Conservation (phyloP, 2,113 vertebrate genomes). For the Sigmodon hispidus region DNA sequence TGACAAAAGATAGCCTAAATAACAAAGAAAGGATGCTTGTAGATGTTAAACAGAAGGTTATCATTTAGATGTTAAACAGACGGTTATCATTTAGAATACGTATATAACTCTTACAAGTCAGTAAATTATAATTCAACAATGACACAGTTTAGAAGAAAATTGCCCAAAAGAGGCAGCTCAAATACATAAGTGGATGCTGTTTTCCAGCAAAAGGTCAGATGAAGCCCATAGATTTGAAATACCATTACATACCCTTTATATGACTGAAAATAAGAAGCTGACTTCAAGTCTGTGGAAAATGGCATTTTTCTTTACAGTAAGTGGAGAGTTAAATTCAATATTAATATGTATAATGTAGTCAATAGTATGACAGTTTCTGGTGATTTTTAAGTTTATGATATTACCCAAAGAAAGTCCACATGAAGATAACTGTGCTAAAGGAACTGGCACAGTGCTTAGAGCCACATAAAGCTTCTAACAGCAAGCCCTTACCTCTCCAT, state of each 20-base stretch:
- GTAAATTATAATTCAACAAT: neutral
- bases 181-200: neutral
- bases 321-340: neutral
- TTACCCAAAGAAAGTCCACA: neutral
- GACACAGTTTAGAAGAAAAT: slow-evolving; percentile 11
- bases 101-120: neutral
- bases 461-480: neutral
- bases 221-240: neutral
- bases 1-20: slow-evolving; percentile 20
- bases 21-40: neutral
- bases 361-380: neutral
- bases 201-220: neutral
- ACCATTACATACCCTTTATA: neutral
- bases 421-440: neutral
- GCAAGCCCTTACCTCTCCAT: neutral
- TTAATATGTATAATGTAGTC: neutral
- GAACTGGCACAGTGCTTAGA: neutral
- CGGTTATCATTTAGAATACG: neutral
- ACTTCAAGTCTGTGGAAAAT: neutral
- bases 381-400: neutral
- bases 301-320: neutral
- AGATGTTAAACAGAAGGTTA: neutral
- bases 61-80: no score
- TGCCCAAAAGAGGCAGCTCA: neutral
- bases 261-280: neutral